Base-by-base conservation (phyloP, 2,888 invertebrate species). In the Criorhina ranunculi region DNA sequence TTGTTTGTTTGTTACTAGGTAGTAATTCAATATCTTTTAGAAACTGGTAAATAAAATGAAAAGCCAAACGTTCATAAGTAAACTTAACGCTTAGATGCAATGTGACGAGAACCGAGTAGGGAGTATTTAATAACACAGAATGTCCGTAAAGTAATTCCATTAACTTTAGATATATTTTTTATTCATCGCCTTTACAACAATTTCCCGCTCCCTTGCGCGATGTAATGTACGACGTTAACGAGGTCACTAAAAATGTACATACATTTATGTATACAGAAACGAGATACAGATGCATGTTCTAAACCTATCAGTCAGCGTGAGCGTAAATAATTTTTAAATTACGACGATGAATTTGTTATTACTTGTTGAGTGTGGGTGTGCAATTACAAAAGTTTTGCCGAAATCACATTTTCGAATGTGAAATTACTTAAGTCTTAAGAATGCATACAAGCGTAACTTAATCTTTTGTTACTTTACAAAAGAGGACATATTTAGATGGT, bases 1-100 rank as follows among this genome's bases (percentile, higher is more conserved):
- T 5, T 1, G 12, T 5, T 57, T 12, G n/a, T 59, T 11, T 60
- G 42, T 44, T 42, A 2, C 29, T 12, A 17, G 5, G 6, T 6
- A 24, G 42, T 17, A 60, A 44, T 29, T 42, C 29, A 17, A 60
- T 59, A 60, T 40, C 15, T 29, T 31, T 9, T 6, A 44, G 24
- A 44, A 6, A 2, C 3, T 31, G 24, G 1, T 40, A 5, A 9
- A 5, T 31, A 17, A 42, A 44, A 31, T 31, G 0, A 17, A 60
- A 15, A 8, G 3, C 31, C 15, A 24, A 29, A 24, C 24, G n/a
- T 40, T 40, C 8, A 40, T 29, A 2, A 59, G 40, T 29, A 2
- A 59, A 59, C 6, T 29, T 4, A n/a, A 29, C n/a, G n/a, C 24
- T 24, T 2, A n/a, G 24, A 29, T 24, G 49, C n/a, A 11, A 29